Conservation (phyloP, 2,797 vertebrate species). For the Oryzias dopingdopingensis region DNA sequence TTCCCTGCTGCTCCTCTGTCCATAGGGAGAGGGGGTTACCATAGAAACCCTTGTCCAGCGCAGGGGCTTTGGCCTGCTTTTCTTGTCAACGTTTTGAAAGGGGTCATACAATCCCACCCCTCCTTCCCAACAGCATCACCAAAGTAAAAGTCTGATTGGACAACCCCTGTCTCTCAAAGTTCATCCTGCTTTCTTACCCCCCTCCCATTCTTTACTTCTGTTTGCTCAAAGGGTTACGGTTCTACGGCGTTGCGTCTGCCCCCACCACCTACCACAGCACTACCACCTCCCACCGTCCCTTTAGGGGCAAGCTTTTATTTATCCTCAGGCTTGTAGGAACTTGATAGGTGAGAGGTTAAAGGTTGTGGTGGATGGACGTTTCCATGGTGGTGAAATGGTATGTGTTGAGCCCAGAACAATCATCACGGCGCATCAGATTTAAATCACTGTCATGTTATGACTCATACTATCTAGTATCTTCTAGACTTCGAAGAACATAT, state of each 20-base stretch:
- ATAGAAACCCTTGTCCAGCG: slow-evolving; percentile 59
- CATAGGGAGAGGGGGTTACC: slow-evolving; percentile 51
- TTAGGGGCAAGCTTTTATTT: slow-evolving; percentile 40
- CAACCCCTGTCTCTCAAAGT: slow-evolving; percentile 41
- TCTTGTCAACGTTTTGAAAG: slow-evolving; percentile 58
- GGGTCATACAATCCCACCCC: slow-evolving; percentile 53
- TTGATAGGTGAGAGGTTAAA: slow-evolving; percentile 38
- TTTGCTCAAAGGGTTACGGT: slow-evolving; percentile 47
- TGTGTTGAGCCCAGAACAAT: background rate
- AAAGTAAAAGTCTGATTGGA: slow-evolving; percentile 46
- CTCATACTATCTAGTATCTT: too few species aligned
- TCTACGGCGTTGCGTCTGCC: slow-evolving; percentile 36
- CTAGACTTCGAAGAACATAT: too few species aligned
- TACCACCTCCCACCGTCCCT: background rate
- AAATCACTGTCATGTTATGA: too few species aligned
- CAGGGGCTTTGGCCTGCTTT: slow-evolving; percentile 66
- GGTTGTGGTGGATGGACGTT: slow-evolving; percentile 36
- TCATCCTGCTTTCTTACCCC: slow-evolving; percentile 26
- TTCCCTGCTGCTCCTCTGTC: slow-evolving; percentile 58
- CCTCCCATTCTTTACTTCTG: slow-evolving; percentile 26
- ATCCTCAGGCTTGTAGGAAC: slow-evolving; percentile 25
- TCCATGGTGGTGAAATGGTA: slow-evolving; percentile 36
- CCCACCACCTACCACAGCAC: slow-evolving; percentile 4
- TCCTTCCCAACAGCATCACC: slow-evolving; percentile 41
- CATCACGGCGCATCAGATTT: too few species aligned